Conservation (phyloP, 2,113 vertebrate species). For the Oreochromis spilurus region DNA sequence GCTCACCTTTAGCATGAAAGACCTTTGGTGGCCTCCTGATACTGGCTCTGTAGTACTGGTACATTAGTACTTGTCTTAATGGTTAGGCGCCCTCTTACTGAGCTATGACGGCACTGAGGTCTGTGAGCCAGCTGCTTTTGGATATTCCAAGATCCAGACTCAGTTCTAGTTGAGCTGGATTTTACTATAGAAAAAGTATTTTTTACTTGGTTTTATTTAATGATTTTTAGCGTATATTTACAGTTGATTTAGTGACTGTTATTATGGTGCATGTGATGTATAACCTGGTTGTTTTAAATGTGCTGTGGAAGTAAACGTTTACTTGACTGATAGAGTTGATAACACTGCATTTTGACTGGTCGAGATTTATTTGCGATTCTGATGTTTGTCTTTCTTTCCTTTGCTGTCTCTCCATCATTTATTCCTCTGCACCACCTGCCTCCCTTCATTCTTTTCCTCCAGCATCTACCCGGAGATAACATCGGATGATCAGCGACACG, state of each 20-base stretch:
- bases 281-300: neutral
- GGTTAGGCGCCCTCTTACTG: neutral
- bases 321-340: neutral
- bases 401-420: neutral
- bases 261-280: neutral
- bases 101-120: fast-evolving
- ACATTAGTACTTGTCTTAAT: neutral
- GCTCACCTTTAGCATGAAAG: neutral
- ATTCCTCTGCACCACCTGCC: neutral
- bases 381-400: neutral
- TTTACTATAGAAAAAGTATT: fast-evolving
- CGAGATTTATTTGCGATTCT: neutral
- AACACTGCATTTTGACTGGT: neutral
- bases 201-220: neutral
- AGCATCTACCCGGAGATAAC: conserved; percentile 80
- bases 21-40: neutral
- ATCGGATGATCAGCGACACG: conserved; percentile 71
- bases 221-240: fast-evolving
- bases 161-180: neutral
- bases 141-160: neutral
- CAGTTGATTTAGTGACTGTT: neutral
- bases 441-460: neutral
- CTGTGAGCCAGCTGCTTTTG: neutral
- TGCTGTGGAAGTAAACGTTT: neutral
- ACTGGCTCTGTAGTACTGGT: neutral